These are phyloP conservation scores for Maccullochella peelii DNA, from an alignment of 2,113 vertebrate species.

Conservation along the genomic window DNA sequence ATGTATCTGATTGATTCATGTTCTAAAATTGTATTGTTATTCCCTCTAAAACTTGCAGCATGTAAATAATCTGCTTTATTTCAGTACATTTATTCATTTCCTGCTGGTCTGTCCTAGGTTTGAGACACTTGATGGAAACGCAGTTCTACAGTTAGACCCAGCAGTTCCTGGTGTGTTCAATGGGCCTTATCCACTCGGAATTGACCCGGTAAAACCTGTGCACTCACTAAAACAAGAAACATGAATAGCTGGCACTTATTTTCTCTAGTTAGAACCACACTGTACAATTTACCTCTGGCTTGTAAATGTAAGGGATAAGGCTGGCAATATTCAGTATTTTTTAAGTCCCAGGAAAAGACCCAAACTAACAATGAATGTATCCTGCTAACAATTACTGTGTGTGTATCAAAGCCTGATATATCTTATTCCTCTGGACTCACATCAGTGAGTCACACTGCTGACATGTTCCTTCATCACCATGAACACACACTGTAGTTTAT, in stretches of 20 bases:
- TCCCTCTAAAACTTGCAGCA: background rate
- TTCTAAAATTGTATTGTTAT: background rate
- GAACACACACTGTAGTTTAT: background rate
- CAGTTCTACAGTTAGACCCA: conserved; percentile 92
- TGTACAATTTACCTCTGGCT: too few species aligned
- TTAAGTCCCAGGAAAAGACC: too few species aligned
- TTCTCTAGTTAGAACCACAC: background rate
- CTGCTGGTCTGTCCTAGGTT: conserved; percentile 70
- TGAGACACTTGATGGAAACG: conserved; percentile 85
- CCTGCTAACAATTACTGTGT: background rate
- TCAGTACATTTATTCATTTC: background rate
- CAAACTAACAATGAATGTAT: background rate
- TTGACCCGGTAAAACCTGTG: conserved; percentile 90
- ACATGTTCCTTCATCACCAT: background rate
- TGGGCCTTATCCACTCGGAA: conserved; percentile 96
- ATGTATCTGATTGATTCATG: background rate
- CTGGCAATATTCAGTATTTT: background rate
- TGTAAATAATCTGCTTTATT: background rate
- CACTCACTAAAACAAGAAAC: background rate
- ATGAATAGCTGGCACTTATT: background rate
- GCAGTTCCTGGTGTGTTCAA: conserved; percentile 91
- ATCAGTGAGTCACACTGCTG: background rate
- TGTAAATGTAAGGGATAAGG: background rate
- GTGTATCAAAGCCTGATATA: too few species aligned
- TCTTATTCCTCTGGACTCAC: background rate